These are phyloP conservation scores for Macrochelys suwanniensis DNA, from an alignment of 2,797 vertebrate genomes.

Conservation along the genomic window DNA sequence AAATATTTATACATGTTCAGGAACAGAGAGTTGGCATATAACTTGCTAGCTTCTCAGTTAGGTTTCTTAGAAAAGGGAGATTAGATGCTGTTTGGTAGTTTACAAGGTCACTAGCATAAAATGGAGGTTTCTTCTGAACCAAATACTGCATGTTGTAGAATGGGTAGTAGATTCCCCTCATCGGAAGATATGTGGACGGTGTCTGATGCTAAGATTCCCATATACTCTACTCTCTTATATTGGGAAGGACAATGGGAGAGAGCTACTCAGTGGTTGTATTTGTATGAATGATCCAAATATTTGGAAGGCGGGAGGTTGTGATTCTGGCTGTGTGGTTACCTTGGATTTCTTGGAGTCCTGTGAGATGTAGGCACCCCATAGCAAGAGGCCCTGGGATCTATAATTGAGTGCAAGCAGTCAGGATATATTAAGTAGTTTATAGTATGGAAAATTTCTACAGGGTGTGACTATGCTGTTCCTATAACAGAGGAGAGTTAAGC, in stretches of 20 bases:
- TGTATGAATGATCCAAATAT: background rate
- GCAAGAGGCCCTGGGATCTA: background rate
- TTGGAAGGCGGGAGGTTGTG: background rate
- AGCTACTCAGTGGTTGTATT: background rate
- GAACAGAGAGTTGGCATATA: background rate
- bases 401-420: background rate
- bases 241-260: background rate
- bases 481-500: background rate
- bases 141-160: background rate
- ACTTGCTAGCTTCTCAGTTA: background rate
- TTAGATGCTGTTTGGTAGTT: background rate
- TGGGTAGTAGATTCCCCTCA: accelerated
- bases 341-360: slow-evolving; percentile 3
- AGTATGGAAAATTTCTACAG: background rate
- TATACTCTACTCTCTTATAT: background rate
- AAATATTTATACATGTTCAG: background rate
- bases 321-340: background rate
- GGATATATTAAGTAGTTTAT: background rate
- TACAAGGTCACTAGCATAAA: background rate
- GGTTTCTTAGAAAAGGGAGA: background rate
- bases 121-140: background rate
- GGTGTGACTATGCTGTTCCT: background rate
- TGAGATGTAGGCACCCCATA: background rate
- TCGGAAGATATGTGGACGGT: accelerated
- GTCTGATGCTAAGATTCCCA: background rate